Evolutionary conservation across 2,888 invertebrate species (phyloP).

Genomic region (Nebria brevicollis): DNA sequence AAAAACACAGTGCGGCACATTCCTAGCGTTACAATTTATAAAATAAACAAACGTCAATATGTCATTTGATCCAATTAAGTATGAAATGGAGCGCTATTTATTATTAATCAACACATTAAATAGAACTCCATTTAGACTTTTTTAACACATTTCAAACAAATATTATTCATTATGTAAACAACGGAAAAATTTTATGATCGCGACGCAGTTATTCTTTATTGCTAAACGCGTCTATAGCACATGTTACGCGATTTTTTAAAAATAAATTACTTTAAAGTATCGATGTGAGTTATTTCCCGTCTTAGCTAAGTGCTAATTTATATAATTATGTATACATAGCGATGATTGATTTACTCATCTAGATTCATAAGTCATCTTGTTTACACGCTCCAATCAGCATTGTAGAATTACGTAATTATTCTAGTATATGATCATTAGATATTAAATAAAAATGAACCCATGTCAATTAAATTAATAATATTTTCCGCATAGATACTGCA

Average conservation of each 20-base stretch:
- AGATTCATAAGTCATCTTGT: no score
- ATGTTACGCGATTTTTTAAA: no score
- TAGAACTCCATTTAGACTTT: not conserved
- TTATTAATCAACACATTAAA: not conserved
- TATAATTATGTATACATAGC: no score
- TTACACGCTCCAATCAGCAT: not conserved
- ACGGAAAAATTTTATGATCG: not conserved
- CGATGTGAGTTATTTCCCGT: no score
- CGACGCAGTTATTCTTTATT: not conserved
- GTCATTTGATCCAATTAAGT: not conserved
- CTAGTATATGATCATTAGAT: no score
- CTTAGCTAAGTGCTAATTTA: no score
- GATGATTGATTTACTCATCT: no score
- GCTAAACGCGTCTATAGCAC: not conserved
- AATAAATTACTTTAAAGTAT: no score
- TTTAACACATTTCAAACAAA: not conserved
- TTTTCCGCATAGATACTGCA: not conserved
- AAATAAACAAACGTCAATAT: slow-evolving; percentile 7
- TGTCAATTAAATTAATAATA: not conserved
- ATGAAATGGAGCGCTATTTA: not conserved
- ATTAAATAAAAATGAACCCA: no score
- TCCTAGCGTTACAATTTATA: not conserved
- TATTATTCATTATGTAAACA: not conserved
- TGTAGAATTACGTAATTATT: no score
- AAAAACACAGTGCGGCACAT: slow-evolving; percentile 5